These are phyloP conservation scores for Lithosia quadra DNA, from an alignment of 2,888 invertebrate genomes.

Conservation along the genomic window DNA sequence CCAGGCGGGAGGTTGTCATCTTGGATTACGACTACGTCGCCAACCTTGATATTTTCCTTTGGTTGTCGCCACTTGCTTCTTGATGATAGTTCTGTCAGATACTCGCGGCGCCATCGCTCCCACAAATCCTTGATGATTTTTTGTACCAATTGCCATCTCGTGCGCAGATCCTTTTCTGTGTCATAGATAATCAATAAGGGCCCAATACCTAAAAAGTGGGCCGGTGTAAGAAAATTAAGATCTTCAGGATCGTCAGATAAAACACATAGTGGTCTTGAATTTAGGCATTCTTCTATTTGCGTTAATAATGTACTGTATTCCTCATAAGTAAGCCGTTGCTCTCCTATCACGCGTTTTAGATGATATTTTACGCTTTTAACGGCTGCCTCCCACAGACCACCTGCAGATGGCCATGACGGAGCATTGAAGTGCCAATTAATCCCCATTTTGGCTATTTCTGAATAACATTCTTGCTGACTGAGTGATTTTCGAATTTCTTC, in stretches of 20 bases:
- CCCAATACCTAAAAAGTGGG: constrained; percentile 33
- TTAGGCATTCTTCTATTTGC: constrained; percentile 44
- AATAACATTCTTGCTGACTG: not conserved
- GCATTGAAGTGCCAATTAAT: not conserved
- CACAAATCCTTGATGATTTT: constrained; percentile 10
- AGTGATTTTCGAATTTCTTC: not conserved
- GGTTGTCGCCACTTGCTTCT: constrained; percentile 9
- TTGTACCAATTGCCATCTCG: constrained; percentile 11
- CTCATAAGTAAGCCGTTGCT: constrained; percentile 18
- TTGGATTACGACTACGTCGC: not conserved
- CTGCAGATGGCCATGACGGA: not conserved
- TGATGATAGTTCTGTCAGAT: constrained; percentile 12
- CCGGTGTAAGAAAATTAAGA: constrained; percentile 30
- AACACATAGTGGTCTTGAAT: constrained; percentile 41
- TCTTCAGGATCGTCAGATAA: constrained; percentile 37
- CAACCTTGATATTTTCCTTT: not conserved
- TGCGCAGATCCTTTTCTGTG: constrained; percentile 6
- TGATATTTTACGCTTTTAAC: not conserved
- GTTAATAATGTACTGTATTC: constrained; percentile 40
- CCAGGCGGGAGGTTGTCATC: constrained; percentile 7
- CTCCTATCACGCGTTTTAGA: constrained; percentile 2
- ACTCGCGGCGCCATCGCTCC: constrained; percentile 8
- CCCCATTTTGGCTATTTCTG: not conserved
- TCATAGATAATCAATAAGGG: constrained; percentile 2
- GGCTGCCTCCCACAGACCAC: not conserved